These are phyloP conservation scores for Tigriopus japonicus DNA, from an alignment of 1,140 invertebrate species.

Conservation along the genomic window DNA sequence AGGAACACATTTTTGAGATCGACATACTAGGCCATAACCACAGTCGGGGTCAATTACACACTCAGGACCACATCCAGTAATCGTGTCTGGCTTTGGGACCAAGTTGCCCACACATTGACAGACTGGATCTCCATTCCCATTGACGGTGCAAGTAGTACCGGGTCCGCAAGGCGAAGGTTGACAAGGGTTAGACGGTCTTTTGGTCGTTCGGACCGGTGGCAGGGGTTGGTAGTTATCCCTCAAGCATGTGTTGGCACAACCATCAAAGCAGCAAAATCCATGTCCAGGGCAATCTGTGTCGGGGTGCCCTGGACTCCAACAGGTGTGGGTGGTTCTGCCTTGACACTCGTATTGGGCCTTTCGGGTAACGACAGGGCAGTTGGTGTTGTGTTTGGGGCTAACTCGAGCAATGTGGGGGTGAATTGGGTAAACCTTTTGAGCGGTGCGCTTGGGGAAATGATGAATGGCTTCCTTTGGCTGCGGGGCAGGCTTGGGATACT, in stretches of 20 bases:
- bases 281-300: conserved; percentile 5
- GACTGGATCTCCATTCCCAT: conserved; percentile 4
- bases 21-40: background rate
- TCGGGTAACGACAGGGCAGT: background rate
- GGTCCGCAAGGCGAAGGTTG: conserved; percentile 13
- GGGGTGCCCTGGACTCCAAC: conserved; percentile 1
- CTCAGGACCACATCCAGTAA: conserved; percentile 14
- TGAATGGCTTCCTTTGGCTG: no score
- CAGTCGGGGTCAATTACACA: conserved; percentile 10
- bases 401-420: no score
- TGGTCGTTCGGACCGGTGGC: background rate
- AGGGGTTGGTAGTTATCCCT: background rate
- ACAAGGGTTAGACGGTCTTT: conserved; percentile 1
- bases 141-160: conserved; percentile 7
- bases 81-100: conserved; percentile 12
- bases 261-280: conserved; percentile 11
- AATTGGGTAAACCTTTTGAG: no score
- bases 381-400: no score
- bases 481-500: no score
- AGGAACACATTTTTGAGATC: background rate
- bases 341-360: background rate
- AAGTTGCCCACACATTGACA: conserved; percentile 4
- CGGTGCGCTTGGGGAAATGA: no score
- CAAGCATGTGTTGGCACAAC: conserved; percentile 7
- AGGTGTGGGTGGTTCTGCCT: background rate